Percentiles rank a stretch among this genome's conserved stretches.
These are phyloP conservation scores for Drosophila navojoa DNA, from an alignment of 1,140 invertebrate genomes.

Conservation along the genomic window DNA sequence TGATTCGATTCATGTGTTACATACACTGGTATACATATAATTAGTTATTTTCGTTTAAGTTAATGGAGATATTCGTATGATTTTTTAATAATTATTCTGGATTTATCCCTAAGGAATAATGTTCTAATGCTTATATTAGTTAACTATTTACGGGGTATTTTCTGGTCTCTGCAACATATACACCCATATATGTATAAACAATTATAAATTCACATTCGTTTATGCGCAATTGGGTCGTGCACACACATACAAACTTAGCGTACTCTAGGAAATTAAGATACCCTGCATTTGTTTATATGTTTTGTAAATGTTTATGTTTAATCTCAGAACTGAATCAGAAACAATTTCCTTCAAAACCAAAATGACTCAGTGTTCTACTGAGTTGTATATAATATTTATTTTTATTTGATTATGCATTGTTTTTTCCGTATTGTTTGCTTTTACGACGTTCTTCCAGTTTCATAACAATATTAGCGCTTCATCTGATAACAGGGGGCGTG, in stretches of 20 bases:
- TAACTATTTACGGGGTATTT: neutral
- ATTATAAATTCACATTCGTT: slow-evolving; percentile 11
- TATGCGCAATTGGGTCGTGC: slow-evolving; percentile 27
- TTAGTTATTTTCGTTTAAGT: neutral
- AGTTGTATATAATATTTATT: neutral
- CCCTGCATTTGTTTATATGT: slow-evolving; percentile 22
- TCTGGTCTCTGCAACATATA: neutral
- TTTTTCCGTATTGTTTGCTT: neutral
- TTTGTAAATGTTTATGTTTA: slow-evolving; percentile 19
- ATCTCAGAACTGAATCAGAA: slow-evolving; percentile 30
- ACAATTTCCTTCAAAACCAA: slow-evolving; percentile 9
- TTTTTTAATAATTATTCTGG: no score
- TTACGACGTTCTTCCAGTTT: slow-evolving; percentile 12
- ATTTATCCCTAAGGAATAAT: no score
- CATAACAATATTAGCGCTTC: slow-evolving; percentile 50
- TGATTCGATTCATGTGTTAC: neutral
- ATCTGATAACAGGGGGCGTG: neutral
- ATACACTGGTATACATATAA: neutral
- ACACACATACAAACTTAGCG: slow-evolving; percentile 14
- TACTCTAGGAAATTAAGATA: slow-evolving; percentile 11
- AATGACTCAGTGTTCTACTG: slow-evolving; percentile 33
- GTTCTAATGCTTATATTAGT: no score
- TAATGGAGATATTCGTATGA: no score
- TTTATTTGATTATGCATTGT: slow-evolving; percentile 12
- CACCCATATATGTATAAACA: slow-evolving; percentile 11